Conservation (phyloP, 1,140 invertebrate species). For the Zophobas morio region DNA sequence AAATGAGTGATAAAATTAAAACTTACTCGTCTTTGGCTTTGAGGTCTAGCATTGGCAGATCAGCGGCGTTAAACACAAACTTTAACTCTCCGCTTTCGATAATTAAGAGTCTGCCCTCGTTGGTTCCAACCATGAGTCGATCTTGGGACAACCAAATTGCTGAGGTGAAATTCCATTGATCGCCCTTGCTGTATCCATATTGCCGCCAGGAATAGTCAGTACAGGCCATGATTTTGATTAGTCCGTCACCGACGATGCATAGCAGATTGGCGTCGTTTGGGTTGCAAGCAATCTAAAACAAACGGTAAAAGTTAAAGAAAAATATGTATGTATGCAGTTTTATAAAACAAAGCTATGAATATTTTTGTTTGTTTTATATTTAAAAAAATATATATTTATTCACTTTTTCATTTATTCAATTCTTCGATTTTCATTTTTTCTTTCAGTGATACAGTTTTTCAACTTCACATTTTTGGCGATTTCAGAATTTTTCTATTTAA, state of each 20-base stretch:
- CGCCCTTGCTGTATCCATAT: constrained; percentile 87
- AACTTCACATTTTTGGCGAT: too few species aligned
- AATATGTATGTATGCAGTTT: too few species aligned
- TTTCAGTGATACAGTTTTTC: too few species aligned
- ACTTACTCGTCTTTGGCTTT: constrained; percentile 59
- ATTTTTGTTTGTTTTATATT: too few species aligned
- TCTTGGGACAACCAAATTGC: constrained; percentile 83
- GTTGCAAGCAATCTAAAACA: constrained; percentile 78
- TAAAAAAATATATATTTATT: too few species aligned
- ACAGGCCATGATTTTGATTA: constrained; percentile 84
- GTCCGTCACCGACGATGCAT: constrained; percentile 80
- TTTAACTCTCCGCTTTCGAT: constrained; percentile 87
- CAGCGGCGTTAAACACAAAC: constrained; percentile 72
- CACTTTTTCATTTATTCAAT: too few species aligned
- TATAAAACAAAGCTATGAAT: too few species aligned
- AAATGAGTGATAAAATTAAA: too few species aligned
- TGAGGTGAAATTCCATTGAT: constrained; percentile 79
- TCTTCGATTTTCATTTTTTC: too few species aligned
- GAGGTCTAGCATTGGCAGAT: constrained; percentile 67
- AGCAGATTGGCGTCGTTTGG: constrained; percentile 83
- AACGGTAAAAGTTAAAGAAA: background rate
- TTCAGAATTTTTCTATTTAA: too few species aligned
- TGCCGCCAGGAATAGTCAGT: constrained; percentile 86
- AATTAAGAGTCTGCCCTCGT: constrained; percentile 79
- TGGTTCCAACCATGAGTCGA: constrained; percentile 82